phyloP scores from a whole-genome alignment of 1,140 invertebrate genomes.

The Drosophila persimilis region DNA sequence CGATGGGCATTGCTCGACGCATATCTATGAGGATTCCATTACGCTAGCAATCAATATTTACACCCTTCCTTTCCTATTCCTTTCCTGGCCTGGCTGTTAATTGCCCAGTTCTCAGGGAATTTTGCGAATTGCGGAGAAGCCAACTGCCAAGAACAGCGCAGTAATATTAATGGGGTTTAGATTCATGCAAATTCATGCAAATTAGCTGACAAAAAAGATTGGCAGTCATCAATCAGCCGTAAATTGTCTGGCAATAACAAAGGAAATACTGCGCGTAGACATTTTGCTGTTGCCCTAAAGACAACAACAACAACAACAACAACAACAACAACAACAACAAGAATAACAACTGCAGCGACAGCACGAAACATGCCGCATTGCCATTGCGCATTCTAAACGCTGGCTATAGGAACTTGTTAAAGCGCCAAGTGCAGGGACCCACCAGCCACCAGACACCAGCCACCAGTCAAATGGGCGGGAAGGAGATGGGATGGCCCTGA shows the following conservation, averaged over 20 bases:
- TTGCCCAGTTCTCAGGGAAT: too few relatives aligned
- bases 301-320: neutral
- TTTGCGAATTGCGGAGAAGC: conserved; percentile 8
- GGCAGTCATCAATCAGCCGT: conserved; percentile 48
- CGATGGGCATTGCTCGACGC: too few relatives aligned
- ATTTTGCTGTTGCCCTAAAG: conserved; percentile 7
- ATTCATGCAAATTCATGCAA: conserved; percentile 66
- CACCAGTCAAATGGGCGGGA: conserved; percentile 1
- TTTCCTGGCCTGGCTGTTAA: too few relatives aligned
- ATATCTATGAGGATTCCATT: too few relatives aligned
- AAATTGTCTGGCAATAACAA: conserved; percentile 38
- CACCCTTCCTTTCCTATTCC: too few relatives aligned
- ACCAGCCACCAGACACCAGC: neutral
- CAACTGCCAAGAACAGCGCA: conserved; percentile 23
- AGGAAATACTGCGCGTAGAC: conserved; percentile 3
- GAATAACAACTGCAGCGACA: neutral
- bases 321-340: conserved; percentile 1
- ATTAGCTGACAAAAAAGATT: conserved; percentile 68
- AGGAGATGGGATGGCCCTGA: neutral
- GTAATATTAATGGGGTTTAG: conserved; percentile 29
- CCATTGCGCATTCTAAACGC: conserved; percentile 50
- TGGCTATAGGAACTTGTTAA: conserved; percentile 30
- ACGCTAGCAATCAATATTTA: too few relatives aligned
- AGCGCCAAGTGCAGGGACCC: conserved; percentile 26
- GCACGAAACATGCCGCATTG: conserved; percentile 41